Evolutionary conservation across 2,113 vertebrate genomes (phyloP).

Genomic region (Pachyramphus minor): DNA sequence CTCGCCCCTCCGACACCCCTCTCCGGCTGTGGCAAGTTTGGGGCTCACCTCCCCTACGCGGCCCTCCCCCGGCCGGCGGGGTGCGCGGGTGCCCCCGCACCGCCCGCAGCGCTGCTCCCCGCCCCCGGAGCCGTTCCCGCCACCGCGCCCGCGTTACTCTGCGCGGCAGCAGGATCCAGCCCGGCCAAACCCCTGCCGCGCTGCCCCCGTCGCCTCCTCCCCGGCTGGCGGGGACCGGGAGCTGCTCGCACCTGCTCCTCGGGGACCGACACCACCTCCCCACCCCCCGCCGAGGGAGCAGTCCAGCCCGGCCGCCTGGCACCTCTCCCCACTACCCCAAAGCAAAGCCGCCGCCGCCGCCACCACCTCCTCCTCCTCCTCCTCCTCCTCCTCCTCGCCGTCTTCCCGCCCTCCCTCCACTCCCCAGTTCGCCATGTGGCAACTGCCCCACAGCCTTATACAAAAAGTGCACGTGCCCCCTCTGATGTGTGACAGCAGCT

Average conservation of each 20-base stretch:
- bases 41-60: neutral
- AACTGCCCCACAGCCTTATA: neutral
- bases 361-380: neutral
- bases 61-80: neutral
- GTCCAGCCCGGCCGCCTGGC: neutral
- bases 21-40: neutral
- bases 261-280: neutral
- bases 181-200: neutral
- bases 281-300: neutral
- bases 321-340: neutral
- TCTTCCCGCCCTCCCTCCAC: neutral
- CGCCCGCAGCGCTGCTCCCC: neutral
- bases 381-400: neutral
- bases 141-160: neutral
- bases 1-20: neutral
- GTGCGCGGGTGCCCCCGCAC: neutral
- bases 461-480: conserved; percentile 10
- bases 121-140: neutral
- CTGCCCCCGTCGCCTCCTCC: neutral
- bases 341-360: neutral
- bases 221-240: neutral
- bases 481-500: neutral
- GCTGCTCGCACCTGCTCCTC: neutral
- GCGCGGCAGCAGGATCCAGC: neutral
- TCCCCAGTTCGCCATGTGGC: neutral